Evolutionary conservation across 2,797 vertebrate genomes (phyloP).

Genomic region (Lepilemur septentrionalis): DNA sequence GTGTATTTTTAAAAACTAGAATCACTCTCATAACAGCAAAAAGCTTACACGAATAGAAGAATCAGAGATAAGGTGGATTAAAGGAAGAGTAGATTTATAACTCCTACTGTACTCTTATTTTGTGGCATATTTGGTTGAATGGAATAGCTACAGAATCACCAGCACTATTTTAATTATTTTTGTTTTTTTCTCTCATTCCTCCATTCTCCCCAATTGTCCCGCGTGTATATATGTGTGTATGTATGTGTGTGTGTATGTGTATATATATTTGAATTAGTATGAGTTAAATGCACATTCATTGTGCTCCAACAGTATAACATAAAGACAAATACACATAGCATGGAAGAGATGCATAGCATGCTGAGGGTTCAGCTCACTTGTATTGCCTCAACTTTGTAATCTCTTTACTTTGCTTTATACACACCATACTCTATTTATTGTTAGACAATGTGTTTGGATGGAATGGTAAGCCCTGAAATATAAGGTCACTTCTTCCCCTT

Average conservation of each 20-base stretch:
- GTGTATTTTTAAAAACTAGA: not conserved
- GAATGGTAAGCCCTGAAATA: not conserved
- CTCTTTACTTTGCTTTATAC: not conserved
- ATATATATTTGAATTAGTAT: not conserved
- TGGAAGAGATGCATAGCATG: not conserved
- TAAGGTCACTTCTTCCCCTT: not conserved
- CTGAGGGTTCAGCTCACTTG: not conserved
- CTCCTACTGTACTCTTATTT: not conserved
- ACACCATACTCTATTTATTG: not conserved
- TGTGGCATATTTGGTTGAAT: not conserved
- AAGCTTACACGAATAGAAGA: not conserved
- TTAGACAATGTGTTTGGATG: not conserved
- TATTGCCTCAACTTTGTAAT: not conserved
- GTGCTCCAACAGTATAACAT: not conserved
- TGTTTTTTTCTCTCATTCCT: not conserved
- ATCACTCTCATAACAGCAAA: not conserved
- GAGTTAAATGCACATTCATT: not conserved
- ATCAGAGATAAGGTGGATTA: not conserved
- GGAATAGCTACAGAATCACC: not conserved
- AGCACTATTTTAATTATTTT: not conserved
- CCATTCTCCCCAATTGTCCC: not conserved
- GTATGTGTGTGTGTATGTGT: not conserved
- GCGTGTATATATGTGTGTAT: not conserved
- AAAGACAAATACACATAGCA: not conserved
- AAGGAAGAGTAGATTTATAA: not conserved